Conservation (phyloP, 2,113 vertebrate species). For the Raphicerus campestris region DNA sequence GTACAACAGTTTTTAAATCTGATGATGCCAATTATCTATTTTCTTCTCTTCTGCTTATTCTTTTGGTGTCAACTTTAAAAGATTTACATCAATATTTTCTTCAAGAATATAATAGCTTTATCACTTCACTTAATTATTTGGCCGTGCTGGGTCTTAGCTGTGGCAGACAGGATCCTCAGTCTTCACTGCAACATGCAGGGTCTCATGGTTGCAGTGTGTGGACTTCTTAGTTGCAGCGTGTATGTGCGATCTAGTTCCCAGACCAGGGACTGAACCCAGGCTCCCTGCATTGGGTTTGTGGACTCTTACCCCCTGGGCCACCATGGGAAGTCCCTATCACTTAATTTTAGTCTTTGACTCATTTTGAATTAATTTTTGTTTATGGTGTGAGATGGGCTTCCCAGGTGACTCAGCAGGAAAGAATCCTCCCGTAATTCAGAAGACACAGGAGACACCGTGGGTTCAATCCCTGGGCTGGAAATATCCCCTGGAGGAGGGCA, state of each 20-base stretch:
- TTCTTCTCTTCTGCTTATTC: neutral
- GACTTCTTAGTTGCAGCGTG: neutral
- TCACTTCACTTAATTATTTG: neutral
- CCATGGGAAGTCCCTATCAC: neutral
- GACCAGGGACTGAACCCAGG: neutral
- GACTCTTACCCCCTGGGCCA: neutral
- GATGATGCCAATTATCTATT: neutral
- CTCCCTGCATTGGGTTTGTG: neutral
- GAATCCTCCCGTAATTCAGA: neutral
- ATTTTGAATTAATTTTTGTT: neutral
- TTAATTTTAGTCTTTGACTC: neutral
- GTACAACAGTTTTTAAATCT: neutral
- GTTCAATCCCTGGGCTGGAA: neutral
- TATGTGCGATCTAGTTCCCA: neutral
- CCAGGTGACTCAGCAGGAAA: neutral
- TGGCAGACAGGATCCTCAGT: neutral
- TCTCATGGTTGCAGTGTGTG: neutral
- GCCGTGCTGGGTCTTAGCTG: neutral
- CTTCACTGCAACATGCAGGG: neutral
- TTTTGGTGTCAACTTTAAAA: neutral
- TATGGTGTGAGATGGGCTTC: neutral
- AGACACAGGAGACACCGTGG: accelerated
- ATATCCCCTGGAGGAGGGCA: neutral
- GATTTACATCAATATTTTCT: neutral
- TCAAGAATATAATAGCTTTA: neutral